Percentiles rank a stretch among this genome's conserved stretches.
These are phyloP conservation scores for Glaucidium brasilianum DNA, from an alignment of 2,113 vertebrate species.

Conservation along the genomic window DNA sequence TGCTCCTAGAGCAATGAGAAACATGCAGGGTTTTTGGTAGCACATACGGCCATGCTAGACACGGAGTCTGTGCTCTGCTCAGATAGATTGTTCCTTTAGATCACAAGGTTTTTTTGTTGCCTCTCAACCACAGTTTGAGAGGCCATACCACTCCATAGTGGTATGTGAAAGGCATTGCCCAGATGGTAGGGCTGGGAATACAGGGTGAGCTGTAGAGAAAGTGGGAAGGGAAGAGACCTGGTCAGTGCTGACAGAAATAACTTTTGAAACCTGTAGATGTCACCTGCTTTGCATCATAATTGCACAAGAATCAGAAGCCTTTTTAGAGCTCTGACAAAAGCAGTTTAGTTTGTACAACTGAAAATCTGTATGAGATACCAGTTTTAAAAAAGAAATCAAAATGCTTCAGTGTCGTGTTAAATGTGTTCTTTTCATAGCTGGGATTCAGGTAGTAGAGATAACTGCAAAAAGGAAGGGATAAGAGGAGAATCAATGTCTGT, in stretches of 20 bases:
- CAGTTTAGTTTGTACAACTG: neutral
- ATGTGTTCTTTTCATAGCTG: neutral
- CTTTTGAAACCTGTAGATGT: neutral
- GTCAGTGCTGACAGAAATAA: neutral
- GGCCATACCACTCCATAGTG: neutral
- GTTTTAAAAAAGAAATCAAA: neutral
- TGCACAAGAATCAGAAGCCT: neutral
- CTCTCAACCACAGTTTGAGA: neutral
- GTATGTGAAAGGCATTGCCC: neutral
- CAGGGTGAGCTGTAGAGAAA: neutral
- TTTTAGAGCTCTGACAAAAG: neutral
- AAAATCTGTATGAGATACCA: neutral
- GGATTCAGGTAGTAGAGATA: neutral
- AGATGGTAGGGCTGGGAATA: neutral
- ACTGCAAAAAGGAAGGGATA: neutral
- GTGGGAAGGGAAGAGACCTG: neutral
- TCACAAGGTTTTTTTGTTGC: neutral
- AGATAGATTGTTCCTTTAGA: neutral
- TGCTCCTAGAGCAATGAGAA: neutral
- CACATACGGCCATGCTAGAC: neutral
- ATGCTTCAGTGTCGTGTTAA: neutral
- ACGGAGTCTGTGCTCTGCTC: neutral
- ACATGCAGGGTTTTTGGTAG: neutral
- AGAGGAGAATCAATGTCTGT: neutral
- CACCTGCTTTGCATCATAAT: neutral